Conservation (phyloP, 2,888 invertebrate species). For the Sarcophaga subvicina region DNA sequence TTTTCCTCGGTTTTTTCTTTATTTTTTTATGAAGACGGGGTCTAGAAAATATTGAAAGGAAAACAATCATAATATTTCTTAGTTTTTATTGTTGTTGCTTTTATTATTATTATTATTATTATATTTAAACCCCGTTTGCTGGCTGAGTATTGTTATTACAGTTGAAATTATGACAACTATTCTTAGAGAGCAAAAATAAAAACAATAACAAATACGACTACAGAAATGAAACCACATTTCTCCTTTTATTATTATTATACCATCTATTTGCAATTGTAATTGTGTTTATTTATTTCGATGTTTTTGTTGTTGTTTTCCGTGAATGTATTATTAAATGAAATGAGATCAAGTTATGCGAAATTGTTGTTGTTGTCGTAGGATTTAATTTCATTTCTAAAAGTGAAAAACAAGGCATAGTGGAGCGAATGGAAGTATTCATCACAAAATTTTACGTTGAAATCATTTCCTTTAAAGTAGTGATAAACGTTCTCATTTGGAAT, state of each 20-base stretch:
- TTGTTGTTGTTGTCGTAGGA: not conserved
- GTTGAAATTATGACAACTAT: conserved; percentile 54
- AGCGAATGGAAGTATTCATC: not conserved
- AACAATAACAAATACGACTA: conserved; percentile 14
- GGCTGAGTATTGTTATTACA: conserved; percentile 21
- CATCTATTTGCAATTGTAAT: no score
- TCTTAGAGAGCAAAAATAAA: conserved; percentile 13
- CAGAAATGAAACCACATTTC: not conserved
- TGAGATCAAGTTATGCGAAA: conserved; percentile 51
- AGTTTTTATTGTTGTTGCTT: conserved; percentile 21
- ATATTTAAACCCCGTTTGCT: not conserved
- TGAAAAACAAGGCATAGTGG: not conserved
- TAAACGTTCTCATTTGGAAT: no score
- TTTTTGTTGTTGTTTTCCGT: conserved; percentile 5
- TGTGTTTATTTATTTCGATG: no score
- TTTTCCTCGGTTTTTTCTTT: conserved; percentile 13
- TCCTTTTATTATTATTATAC: not conserved
- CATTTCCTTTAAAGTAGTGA: no score
- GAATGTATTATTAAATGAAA: conserved; percentile 27
- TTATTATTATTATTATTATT: conserved; percentile 38
- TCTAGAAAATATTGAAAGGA: not conserved
- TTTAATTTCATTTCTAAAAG: not conserved
- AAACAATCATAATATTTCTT: conserved; percentile 8
- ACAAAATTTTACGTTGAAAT: no score
- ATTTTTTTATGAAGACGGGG: not conserved